Conservation (phyloP, 2,888 invertebrate genomes). For the Mellilla xanthometata region DNA sequence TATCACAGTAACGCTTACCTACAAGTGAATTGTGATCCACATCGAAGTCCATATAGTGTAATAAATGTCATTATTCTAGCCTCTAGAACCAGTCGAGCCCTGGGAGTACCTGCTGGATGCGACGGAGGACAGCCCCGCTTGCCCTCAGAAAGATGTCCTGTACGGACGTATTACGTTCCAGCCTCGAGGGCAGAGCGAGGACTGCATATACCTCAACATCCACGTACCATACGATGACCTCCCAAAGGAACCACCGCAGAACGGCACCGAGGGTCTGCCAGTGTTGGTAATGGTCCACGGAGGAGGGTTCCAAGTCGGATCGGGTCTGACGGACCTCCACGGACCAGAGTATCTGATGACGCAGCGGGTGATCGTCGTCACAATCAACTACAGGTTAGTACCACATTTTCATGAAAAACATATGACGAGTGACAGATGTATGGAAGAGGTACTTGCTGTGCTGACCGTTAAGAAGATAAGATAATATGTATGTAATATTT, state of each 20-base stretch:
- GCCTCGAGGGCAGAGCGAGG: slow-evolving; percentile 37
- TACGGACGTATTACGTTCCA: slow-evolving; percentile 33
- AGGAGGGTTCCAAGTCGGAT: slow-evolving; percentile 23
- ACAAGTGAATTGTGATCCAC: too few species aligned
- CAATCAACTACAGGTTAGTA: slow-evolving; percentile 68
- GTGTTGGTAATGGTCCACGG: slow-evolving; percentile 28
- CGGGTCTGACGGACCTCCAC: slow-evolving; percentile 24
- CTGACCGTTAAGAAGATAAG: too few species aligned
- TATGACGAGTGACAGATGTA: too few species aligned
- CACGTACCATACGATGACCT: slow-evolving; percentile 35
- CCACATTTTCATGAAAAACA: too few species aligned
- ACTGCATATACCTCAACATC: slow-evolving; percentile 46
- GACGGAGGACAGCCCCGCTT: slow-evolving; percentile 76
- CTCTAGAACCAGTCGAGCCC: slow-evolving; percentile 38
- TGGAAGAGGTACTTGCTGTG: too few species aligned
- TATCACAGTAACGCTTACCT: too few species aligned
- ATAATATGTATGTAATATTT: too few species aligned
- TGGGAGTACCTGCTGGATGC: slow-evolving; percentile 77
- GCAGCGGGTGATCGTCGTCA: slow-evolving; percentile 51
- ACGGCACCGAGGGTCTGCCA: slow-evolving; percentile 20
- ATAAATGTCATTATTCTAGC: slow-evolving; percentile 24
- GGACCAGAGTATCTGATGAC: slow-evolving; percentile 35
- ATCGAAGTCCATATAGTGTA: too few species aligned
- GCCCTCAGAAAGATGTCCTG: slow-evolving; percentile 73
- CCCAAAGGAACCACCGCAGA: slow-evolving; percentile 45